Evolutionary conservation across 2,888 invertebrate species (phyloP), one percentile per base, ranked within the genome.

Genomic region (Idaea dimidiata): DNA sequence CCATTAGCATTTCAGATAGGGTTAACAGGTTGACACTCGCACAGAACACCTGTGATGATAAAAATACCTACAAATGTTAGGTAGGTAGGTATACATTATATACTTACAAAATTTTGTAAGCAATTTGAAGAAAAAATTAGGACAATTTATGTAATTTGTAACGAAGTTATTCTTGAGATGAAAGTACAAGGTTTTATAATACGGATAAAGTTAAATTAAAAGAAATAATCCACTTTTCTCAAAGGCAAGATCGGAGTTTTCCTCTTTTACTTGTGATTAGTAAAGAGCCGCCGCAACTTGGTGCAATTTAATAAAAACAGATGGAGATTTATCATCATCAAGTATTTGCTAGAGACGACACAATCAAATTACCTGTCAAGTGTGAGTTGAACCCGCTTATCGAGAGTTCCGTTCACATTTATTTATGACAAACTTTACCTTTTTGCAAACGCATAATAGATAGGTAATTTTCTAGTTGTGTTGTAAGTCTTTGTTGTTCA

Each of bases 1-100:
- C 56, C 56, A 56, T 56, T 56, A 56, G 18, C 18, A 17, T 56
- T 56, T 56, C 56, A 56, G 56, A 17, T 56, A 7, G 18, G 18
- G 18, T 56, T 56, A 56, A 56, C 56, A 14, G 10, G 14, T 43
- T 43, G 43, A 43, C 43, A 43, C 43, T 43, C 43, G n/a, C n/a
- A 43, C 43, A 10, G 43, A 43, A 43, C 43, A 43, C 43, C 43
- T 43, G 43, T 43, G 43, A 7, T 0, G 8, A 33, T 33, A 43
- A 14, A 43, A 6, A 14, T 43, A n/a, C n/a, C 1, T 43, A 43
- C 7, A 43, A 43, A 43, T 8, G 43, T 43, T 43, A 43, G 43
- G 43, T 43, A 14, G 43, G 8, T 43, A n/a, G n/a, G n/a, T n/a
- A n/a, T n/a, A n/a, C n/a, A n/a, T n/a, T n/a, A n/a, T n/a, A n/a